phyloP scores from a whole-genome alignment of 2,888 invertebrate species.

The Crematogaster levior region DNA sequence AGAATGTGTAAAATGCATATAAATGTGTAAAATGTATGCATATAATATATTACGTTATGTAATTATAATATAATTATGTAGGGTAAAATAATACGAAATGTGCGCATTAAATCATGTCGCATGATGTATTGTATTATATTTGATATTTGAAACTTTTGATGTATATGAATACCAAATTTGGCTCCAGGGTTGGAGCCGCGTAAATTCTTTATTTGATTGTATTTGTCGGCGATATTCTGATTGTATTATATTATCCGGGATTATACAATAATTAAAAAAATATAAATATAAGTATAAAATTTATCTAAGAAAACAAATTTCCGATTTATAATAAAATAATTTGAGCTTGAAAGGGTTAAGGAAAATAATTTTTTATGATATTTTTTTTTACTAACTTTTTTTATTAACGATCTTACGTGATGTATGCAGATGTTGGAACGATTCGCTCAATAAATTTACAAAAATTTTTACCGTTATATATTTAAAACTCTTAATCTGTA shows the following conservation, averaged over 20 bases:
- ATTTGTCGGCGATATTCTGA: slow-evolving; percentile 4
- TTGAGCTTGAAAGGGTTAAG: slow-evolving; percentile 25
- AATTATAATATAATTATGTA: slow-evolving; percentile 27
- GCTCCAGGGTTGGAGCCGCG: no score
- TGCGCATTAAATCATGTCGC: slow-evolving; percentile 11
- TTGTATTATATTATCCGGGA: slow-evolving; percentile 20
- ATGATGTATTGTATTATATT: slow-evolving; percentile 16
- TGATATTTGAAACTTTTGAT: no score
- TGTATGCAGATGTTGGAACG: background rate
- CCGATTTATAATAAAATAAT: slow-evolving; percentile 7
- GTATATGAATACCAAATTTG: no score
- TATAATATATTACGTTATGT: slow-evolving; percentile 13
- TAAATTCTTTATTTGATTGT: no score
- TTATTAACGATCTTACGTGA: background rate
- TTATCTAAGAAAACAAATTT: background rate
- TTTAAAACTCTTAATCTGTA: background rate
- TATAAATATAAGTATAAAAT: background rate
- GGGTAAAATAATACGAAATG: slow-evolving; percentile 3
- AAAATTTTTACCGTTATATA: background rate
- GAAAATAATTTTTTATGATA: background rate
- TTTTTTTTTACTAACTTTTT: background rate
- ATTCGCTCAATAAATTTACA: slow-evolving; percentile 19
- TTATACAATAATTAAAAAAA: background rate
- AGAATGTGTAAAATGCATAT: background rate
- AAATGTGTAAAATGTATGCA: slow-evolving; percentile 18